These are phyloP conservation scores for Drosophila malerkotliana DNA, from an alignment of 1,140 invertebrate species.

Conservation along the genomic window DNA sequence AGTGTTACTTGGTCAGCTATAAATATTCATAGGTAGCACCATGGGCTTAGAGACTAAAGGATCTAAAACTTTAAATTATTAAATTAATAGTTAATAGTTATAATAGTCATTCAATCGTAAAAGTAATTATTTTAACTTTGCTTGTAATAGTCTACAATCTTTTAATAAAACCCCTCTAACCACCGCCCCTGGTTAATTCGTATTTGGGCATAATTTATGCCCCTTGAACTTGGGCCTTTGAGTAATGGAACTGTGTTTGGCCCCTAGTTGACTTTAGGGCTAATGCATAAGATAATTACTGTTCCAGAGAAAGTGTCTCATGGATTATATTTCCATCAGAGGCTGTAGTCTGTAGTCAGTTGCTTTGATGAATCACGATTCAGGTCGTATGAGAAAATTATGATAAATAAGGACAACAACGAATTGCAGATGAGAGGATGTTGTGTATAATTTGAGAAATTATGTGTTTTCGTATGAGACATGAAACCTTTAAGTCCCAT, in stretches of 20 bases:
- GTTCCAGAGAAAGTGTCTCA: conserved; percentile 36
- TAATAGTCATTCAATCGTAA: not conserved
- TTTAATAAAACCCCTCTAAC: not conserved
- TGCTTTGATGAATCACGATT: conserved; percentile 6
- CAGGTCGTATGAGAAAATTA: not conserved
- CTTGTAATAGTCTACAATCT: not conserved
- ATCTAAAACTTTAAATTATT: not conserved
- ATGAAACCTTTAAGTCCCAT: not conserved
- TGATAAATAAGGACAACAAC: not conserved
- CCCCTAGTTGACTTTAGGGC: conserved; percentile 40
- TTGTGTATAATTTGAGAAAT: conserved; percentile 1
- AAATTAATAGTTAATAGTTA: not conserved
- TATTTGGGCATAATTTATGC: conserved; percentile 35
- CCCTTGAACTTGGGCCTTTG: conserved; percentile 33
- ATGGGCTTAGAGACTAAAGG: not conserved
- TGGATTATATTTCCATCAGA: conserved; percentile 28
- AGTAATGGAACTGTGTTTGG: conserved; percentile 40
- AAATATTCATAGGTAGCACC: conserved; percentile 37
- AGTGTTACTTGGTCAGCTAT: conserved; percentile 22
- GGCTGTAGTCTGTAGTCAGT: not conserved
- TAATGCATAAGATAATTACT: conserved; percentile 48
- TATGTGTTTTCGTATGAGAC: not conserved
- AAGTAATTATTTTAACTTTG: not conserved
- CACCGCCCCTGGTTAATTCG: not conserved
- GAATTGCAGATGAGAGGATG: not conserved